Evolutionary conservation across 2,888 invertebrate species (phyloP).

Genomic region (Thera obeliscata): DNA sequence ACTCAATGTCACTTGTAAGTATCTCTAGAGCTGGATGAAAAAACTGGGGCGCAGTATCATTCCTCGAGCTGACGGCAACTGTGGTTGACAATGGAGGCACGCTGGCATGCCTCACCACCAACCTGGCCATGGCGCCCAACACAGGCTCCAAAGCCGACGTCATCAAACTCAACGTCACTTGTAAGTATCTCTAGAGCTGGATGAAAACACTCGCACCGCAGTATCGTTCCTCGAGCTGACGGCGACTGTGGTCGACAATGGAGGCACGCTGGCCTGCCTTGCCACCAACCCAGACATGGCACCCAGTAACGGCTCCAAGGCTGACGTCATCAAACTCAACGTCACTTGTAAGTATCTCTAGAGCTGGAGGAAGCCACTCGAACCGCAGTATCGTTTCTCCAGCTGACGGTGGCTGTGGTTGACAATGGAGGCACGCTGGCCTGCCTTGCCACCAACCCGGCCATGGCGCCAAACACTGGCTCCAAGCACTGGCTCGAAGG

Average conservation of each 20-base stretch:
- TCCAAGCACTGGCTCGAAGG: constrained; percentile 51
- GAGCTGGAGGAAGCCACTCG: constrained; percentile 66
- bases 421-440: constrained; percentile 77
- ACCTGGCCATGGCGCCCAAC: constrained; percentile 73
- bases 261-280: constrained; percentile 75
- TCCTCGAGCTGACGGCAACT: constrained; percentile 67
- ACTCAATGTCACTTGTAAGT: constrained; percentile 80
- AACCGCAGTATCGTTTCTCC: constrained; percentile 68
- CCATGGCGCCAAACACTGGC: constrained; percentile 73
- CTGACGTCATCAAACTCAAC: constrained; percentile 76
- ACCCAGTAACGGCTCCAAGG: constrained; percentile 72
- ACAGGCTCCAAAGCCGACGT: constrained; percentile 77
- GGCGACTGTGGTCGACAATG: constrained; percentile 69
- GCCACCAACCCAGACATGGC: constrained; percentile 78
- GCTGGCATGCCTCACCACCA: constrained; percentile 77
- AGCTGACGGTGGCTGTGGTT: constrained; percentile 65
- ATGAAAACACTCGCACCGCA: constrained; percentile 61
- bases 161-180: constrained; percentile 77
- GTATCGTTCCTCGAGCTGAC: constrained; percentile 70
- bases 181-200: constrained; percentile 74
- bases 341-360: constrained; percentile 75
- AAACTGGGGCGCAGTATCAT: constrained; percentile 64
- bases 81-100: constrained; percentile 73
- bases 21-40: constrained; percentile 67
- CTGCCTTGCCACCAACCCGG: constrained; percentile 76